phyloP scores from a whole-genome alignment of 2,113 vertebrate species.

The Seriola dumerili region DNA sequence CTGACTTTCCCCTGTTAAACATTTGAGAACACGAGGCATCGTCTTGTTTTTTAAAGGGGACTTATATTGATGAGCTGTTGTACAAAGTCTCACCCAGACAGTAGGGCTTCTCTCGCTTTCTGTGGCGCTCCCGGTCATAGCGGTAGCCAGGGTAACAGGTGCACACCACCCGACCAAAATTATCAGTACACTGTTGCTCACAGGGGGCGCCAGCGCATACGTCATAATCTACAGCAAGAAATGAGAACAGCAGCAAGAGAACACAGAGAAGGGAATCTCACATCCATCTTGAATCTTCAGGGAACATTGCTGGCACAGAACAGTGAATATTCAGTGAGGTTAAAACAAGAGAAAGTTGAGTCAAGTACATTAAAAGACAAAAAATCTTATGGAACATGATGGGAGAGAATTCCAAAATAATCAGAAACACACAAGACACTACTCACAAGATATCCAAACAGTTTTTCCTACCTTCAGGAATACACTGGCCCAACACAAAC shows the following conservation, averaged over 20 bases:
- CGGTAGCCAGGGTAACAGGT: slow-evolving; percentile 95
- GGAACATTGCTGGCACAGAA: slow-evolving; percentile 13
- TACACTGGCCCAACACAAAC: slow-evolving; percentile 97
- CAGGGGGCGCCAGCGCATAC: slow-evolving; percentile 95
- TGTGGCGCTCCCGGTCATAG: slow-evolving; percentile 95
- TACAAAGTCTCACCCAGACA: slow-evolving; percentile 88
- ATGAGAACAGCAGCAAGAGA: not conserved
- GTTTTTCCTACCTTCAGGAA: slow-evolving; percentile 94
- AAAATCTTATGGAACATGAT: slow-evolving; percentile 15
- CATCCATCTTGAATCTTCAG: not conserved
- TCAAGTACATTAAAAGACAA: not conserved
- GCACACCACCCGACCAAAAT: slow-evolving; percentile 95
- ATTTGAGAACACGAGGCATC: no score
- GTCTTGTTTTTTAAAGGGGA: not conserved
- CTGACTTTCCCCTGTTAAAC: no score
- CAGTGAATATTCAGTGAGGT: slow-evolving; percentile 22
- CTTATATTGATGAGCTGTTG: not conserved
- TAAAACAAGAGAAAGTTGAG: slow-evolving; percentile 35
- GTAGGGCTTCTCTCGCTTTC: slow-evolving; percentile 92
- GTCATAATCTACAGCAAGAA: slow-evolving; percentile 89
- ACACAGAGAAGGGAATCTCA: not conserved
- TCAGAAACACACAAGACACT: slow-evolving; percentile 46
- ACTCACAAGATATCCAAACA: slow-evolving; percentile 23
- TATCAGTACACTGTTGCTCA: slow-evolving; percentile 98
- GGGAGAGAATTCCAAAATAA: slow-evolving; percentile 24